Base-by-base conservation (phyloP, 2,797 vertebrate species). In the Erpetoichthys calabaricus region DNA sequence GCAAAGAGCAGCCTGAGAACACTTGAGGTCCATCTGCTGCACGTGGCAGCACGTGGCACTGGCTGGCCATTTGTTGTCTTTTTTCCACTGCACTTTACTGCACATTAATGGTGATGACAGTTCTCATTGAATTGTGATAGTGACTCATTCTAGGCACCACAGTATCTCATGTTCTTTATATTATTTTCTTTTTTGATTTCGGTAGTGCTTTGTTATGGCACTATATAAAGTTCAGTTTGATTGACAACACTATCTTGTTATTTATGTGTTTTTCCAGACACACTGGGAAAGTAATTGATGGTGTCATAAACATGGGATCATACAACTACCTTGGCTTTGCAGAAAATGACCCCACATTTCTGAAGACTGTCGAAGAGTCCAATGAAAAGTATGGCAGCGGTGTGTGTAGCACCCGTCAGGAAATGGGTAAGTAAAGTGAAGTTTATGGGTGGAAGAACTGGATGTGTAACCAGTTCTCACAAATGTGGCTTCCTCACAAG, bases 311-410 rank as follows among this genome's bases (percentile, higher is more conserved):
- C 74, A 88, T 96, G 89, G 92, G 91, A 64, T 97, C 94, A 46
- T 98, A 98, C 78, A 97, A 98, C 77, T 98, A 95, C 76, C 91
- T 98, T 46, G 93, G 92, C 52, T 89, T 95, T 45, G 89, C 89
- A 64, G 83, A 84, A 76, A 92, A 86, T 51, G 83, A 89, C 0
- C 64, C 73, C 7, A 86, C 91, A 59, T 91, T 87, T 69, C 80
- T 96, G 75, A 86, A 73, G 72, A 88, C 84, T 2, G 87, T 97
- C 64, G 85, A 82, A n/a, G 74, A 80, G 6, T 75, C 72, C 53
- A 67, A 84, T 8, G 59, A 61, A 10, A 72, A 73, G 47, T 92
- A 92, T 3, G 93, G 93, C 0, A 62, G 82, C 3, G 91, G 91
- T 6, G 73, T 92, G 57, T 89, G 88, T 79, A 94, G 93, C 67